These are phyloP conservation scores for Hemichromis elongatus DNA, from an alignment of 2,113 vertebrate species.

Conservation along the genomic window DNA sequence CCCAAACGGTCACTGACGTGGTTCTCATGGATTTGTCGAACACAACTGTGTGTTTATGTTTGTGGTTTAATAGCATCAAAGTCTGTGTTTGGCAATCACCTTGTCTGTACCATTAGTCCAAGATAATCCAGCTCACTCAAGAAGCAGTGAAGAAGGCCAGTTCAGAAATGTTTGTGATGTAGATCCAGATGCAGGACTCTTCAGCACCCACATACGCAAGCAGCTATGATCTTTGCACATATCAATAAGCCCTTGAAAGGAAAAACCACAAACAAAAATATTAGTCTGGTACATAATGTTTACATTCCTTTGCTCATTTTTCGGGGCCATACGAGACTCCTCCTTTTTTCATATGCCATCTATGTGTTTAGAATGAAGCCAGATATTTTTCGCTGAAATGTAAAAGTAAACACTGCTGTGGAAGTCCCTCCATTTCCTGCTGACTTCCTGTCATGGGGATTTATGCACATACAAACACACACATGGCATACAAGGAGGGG, in stretches of 20 bases:
- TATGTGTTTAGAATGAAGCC: conserved; percentile 55
- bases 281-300: conserved; percentile 30
- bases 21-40: conserved; percentile 18
- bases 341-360: conserved; percentile 29
- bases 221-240: background rate
- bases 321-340: conserved; percentile 6
- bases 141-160: background rate
- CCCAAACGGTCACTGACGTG: background rate
- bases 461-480: conserved; percentile 29
- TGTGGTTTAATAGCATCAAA: conserved; percentile 11
- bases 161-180: background rate
- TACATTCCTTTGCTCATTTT: conserved; percentile 33
- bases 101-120: background rate
- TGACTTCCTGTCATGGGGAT: conserved; percentile 65
- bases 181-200: background rate
- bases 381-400: conserved; percentile 61
- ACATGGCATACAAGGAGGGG: background rate
- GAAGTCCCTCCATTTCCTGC: conserved; percentile 74
- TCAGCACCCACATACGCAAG: background rate
- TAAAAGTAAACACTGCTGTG: conserved; percentile 69
- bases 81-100: conserved; percentile 35
- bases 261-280: conserved; percentile 34
- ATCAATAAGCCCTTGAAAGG: background rate
- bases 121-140: conserved; percentile 15
- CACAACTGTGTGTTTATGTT: conserved; percentile 8